Evolutionary conservation across 2,888 invertebrate genomes (phyloP), one percentile per base, ranked within the genome.

Genomic region (Heliconius ethilla): DNA sequence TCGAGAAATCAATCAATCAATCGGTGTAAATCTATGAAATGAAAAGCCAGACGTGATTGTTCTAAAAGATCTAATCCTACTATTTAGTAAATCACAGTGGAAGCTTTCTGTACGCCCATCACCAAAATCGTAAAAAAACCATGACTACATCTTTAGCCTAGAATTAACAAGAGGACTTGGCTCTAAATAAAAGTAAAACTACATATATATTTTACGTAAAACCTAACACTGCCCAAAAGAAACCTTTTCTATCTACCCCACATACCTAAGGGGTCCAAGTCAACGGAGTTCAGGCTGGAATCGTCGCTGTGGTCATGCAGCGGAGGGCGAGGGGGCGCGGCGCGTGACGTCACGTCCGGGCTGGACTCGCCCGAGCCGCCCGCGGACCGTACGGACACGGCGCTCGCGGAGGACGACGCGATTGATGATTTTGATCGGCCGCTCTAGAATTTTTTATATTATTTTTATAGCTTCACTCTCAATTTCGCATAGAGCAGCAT

Each of bases 281-380:
- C 98, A 77, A 98, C 97, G 82, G 98, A 98, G 90, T 99, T 99
- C 80, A 99, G 95, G 78, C 98, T 98, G 79, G 98, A 98, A 87
- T 98, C 98, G 86, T 98, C 98, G 84, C 98, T 98, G 82, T 93
- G 93, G 84, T 91, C 92, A 81, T 90, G 89, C 27, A 87, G 87
- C 2, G 95, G 95, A 0, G 93, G 91, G 75, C 94, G 91, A 0
- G 94, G 94, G 0, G 91, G 87, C 1, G 92, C 92, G 78, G 92
- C 94, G 63, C 94, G 93, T 87, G 94, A 94, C 88, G 95, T 95
- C 88, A 95, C 94, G 82, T 95, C 94, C 3, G 95, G 94, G 81
- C 92, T 93, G 63, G 94, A 94, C 81, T 91, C 94, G 79, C 94
- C 94, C 25, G 84, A 84, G 89, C 92, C 40, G 89, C 92, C 92